Base-by-base conservation (phyloP, 2,797 vertebrate genomes). In the Myripristis jacobus region DNA sequence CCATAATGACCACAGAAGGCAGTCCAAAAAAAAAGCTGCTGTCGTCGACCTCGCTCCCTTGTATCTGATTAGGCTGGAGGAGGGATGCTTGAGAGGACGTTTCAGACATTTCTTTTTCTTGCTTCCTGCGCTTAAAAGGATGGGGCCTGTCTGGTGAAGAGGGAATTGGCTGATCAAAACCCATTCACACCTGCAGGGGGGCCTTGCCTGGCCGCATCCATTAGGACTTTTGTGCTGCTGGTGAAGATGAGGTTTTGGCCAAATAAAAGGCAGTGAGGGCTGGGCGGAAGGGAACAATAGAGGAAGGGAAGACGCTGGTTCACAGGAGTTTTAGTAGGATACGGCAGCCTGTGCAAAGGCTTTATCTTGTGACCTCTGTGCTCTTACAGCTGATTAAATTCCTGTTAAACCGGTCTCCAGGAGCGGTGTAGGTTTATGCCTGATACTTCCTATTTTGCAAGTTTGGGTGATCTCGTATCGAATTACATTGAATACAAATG, bases 111-210 rank as follows among this genome's bases (percentile, higher is more conserved):
- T n/a, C 34, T 84, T 84, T 87, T 78, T 79, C 18, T 4, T 81
- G 56, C 58, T 51, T 58, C 16, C 65, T 65, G 51, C 66, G 66
- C 58, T 75, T 24, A 50, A 75, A 71, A 69, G 55, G 29, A 43
- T 67, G 27, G 27, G 60, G 61, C 27, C 16, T 66, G 61, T 68
- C 67, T 73, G 55, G 73, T 54, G 59, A 80, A 63, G 29, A 72
- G 31, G 41, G 56, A 76, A 58, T 19, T 69, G 55, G 44, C 60
- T 77, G 66, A 84, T 84, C 70, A 78, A 48, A 88, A 73, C 64
- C 75, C 43, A 65, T 86, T 88, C 72, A 64, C 78, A 82, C 75
- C 80, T 87, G 73, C 72, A 86, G 59, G 48, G 50, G 58, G 63
- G 51, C 64, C 65, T 73, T 57, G 43, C 53, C 48, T 47, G 57